A percentile compares a stretch with the other conserved stretches of the same genome.
Conservation (phyloP, 2,888 invertebrate species). For the Dryobotodes eremita region DNA sequence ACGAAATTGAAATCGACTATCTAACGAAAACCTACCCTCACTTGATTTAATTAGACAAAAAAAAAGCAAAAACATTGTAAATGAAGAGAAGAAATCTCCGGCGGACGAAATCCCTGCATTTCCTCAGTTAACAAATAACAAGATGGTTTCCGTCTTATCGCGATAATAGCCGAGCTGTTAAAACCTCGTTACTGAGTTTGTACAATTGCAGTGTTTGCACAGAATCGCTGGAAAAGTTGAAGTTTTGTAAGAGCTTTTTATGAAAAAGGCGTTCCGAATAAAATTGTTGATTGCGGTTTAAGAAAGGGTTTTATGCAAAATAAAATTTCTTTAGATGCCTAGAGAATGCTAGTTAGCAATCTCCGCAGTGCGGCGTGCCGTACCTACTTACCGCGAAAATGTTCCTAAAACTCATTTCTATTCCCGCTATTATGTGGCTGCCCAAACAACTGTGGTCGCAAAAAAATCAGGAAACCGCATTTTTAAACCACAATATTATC, state of each 20-base stretch:
- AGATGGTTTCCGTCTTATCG: conserved; percentile 12
- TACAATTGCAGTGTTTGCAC: conserved; percentile 36
- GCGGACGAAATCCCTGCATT: conserved; percentile 21
- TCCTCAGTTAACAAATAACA: conserved; percentile 40
- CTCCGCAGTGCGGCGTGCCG: not conserved
- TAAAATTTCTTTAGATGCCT: not conserved
- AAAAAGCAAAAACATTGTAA: not conserved
- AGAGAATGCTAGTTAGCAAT: not conserved
- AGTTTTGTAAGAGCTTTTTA: not conserved
- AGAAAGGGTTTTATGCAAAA: not conserved
- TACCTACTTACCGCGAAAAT: not conserved
- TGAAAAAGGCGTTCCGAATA: not conserved
- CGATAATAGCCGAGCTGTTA: conserved; percentile 47
- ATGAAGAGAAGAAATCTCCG: not conserved
- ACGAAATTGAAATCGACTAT: no score
- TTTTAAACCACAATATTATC: not conserved
- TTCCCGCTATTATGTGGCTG: not conserved
- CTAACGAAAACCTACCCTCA: not conserved
- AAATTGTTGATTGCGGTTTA: not conserved
- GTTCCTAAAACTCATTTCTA: not conserved
- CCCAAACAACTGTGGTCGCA: not conserved
- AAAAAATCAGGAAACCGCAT: not conserved
- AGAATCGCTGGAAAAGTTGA: conserved; percentile 6
- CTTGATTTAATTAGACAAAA: not conserved
- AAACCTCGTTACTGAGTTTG: conserved; percentile 50